phyloP scores from a whole-genome alignment of 2,113 vertebrate species.

The Stictonetta naevosa region DNA sequence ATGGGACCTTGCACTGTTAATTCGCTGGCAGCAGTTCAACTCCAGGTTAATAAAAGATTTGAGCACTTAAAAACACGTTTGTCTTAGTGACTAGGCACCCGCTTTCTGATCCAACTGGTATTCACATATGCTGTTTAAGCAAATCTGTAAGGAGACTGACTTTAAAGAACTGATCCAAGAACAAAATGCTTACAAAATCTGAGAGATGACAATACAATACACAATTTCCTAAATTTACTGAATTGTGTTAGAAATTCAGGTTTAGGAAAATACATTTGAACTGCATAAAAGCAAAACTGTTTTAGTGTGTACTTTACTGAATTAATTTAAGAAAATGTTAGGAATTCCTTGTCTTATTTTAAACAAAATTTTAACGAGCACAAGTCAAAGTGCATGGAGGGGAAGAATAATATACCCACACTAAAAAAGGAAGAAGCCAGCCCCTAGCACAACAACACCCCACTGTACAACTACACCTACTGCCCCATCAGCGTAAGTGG shows the following conservation, averaged over 20 bases:
- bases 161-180: neutral
- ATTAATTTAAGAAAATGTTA: slow-evolving; percentile 41
- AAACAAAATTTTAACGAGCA: neutral
- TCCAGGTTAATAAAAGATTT: neutral
- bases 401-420: neutral
- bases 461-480: slow-evolving; percentile 9
- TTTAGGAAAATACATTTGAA: neutral
- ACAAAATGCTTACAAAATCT: neutral
- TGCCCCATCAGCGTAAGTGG: neutral
- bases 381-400: slow-evolving; percentile 22
- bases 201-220: neutral
- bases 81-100: neutral
- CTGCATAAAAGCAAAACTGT: neutral
- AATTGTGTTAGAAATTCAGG: neutral
- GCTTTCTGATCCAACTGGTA: neutral
- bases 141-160: neutral
- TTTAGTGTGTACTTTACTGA: slow-evolving; percentile 22
- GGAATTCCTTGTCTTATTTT: slow-evolving; percentile 18
- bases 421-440: neutral
- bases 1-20: neutral
- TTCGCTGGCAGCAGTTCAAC: neutral
- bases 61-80: neutral
- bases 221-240: neutral
- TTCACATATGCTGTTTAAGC: neutral
- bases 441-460: slow-evolving; percentile 15